phyloP scores from a whole-genome alignment of 2,113 vertebrate genomes.

The Nesoenas mayeri region DNA sequence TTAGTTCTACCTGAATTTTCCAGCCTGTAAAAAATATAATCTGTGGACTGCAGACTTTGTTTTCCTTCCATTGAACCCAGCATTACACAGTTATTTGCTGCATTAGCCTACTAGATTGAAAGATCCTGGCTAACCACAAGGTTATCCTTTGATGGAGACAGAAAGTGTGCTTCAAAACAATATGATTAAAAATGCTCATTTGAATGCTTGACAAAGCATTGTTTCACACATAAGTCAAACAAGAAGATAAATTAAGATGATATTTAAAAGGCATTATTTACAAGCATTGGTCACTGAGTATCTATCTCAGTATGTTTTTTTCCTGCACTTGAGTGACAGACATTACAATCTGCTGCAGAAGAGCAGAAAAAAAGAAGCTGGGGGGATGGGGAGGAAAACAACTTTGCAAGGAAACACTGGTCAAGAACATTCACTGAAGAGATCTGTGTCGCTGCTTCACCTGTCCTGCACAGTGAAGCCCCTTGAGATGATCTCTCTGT shows the following conservation, averaged over 20 bases:
- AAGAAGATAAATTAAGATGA: not conserved
- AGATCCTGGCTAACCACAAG: not conserved
- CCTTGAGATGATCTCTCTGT: not conserved
- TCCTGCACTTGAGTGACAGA: not conserved
- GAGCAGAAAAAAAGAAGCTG: not conserved
- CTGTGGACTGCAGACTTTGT: not conserved
- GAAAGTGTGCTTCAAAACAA: not conserved
- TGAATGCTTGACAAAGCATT: not conserved
- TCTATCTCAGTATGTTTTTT: not conserved
- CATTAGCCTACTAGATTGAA: not conserved
- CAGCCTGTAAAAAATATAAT: not conserved
- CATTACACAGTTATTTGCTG: not conserved
- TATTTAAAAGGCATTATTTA: not conserved
- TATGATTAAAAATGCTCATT: not conserved
- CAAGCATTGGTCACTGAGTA: not conserved
- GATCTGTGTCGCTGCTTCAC: not conserved
- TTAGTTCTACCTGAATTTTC: slow-evolving; percentile 4
- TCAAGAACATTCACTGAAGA: not conserved
- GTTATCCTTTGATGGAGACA: not conserved
- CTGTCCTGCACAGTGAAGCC: not conserved
- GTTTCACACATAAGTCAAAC: not conserved
- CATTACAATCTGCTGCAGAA: not conserved
- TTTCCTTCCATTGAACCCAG: not conserved
- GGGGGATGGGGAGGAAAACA: no score
- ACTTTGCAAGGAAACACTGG: not conserved